Percentiles rank a stretch among this genome's conserved stretches.
Evolutionary conservation across 2,113 vertebrate species (phyloP).

Genomic region (Mionectes macconnelli): DNA sequence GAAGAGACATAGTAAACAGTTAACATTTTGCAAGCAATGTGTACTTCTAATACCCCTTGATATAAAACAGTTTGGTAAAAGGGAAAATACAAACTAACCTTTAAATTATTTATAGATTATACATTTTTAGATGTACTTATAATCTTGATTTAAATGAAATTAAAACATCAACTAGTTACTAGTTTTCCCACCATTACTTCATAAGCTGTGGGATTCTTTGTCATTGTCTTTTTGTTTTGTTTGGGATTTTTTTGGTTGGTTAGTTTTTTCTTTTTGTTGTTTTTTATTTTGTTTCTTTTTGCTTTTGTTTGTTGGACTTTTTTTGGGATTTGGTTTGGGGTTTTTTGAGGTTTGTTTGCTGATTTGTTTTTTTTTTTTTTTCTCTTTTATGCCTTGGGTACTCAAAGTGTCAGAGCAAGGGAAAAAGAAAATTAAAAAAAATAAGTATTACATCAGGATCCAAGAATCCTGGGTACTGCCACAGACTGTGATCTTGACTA

Average conservation of each 20-base stretch:
- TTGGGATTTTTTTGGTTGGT: neutral
- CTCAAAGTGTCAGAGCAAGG: rapidly evolving
- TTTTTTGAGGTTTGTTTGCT: neutral
- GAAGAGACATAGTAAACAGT: conserved; percentile 42
- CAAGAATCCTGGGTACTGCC: neutral
- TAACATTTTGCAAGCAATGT: conserved; percentile 36
- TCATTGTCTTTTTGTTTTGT: neutral
- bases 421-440: neutral
- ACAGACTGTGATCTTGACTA: neutral
- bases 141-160: conserved; percentile 26
- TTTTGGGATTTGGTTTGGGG: no score
- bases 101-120: conserved; percentile 34
- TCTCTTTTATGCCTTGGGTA: neutral
- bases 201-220: neutral
- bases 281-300: neutral
- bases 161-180: neutral
- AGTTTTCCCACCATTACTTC: neutral
- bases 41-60: neutral
- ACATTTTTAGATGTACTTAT: neutral
- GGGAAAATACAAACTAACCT: neutral
- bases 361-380: neutral
- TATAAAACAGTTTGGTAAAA: conserved; percentile 30
- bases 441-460: neutral
- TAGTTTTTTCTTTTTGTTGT: neutral
- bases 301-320: neutral